Percentiles rank a stretch among this genome's conserved stretches.
Evolutionary conservation across 2,113 vertebrate species (phyloP).

Genomic region (Chinchilla lanigera): DNA sequence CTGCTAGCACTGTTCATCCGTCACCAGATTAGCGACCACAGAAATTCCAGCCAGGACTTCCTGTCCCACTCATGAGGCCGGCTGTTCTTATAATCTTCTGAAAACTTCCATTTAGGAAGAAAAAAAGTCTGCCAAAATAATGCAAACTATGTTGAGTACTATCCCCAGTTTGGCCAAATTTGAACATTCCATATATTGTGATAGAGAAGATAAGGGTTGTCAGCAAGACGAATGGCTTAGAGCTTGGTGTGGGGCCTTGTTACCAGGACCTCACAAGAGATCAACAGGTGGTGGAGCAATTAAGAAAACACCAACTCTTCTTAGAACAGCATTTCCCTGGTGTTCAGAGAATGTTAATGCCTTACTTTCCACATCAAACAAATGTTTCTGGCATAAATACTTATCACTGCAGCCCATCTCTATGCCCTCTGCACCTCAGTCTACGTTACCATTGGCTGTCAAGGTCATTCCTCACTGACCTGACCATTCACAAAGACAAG

Average conservation of each 20-base stretch:
- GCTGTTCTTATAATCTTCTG: conserved; percentile 44
- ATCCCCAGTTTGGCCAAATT: conserved; percentile 18
- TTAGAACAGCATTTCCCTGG: background rate
- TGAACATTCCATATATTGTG: conserved; percentile 24
- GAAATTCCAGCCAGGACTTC: background rate
- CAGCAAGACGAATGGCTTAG: background rate
- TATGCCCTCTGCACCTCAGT: background rate
- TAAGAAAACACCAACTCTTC: background rate
- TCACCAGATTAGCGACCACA: conserved; percentile 15
- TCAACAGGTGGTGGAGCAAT: background rate
- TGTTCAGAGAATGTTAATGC: background rate
- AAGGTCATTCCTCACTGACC: background rate
- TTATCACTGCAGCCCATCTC: background rate
- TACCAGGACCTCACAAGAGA: conserved; percentile 8
- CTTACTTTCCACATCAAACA: conserved; percentile 56
- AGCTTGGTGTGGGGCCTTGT: conserved; percentile 27
- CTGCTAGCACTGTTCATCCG: background rate
- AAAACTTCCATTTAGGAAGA: conserved; percentile 42
- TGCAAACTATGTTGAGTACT: background rate
- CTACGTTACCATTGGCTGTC: background rate
- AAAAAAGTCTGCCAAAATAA: conserved; percentile 56
- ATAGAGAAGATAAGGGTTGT: conserved; percentile 23
- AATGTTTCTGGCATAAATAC: background rate
- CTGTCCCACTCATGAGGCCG: background rate
- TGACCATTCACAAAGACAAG: conserved; percentile 14